A percentile compares a stretch with the other conserved stretches of the same genome.
Evolutionary conservation across 2,113 vertebrate genomes (phyloP).

Genomic region (Gallinago media): DNA sequence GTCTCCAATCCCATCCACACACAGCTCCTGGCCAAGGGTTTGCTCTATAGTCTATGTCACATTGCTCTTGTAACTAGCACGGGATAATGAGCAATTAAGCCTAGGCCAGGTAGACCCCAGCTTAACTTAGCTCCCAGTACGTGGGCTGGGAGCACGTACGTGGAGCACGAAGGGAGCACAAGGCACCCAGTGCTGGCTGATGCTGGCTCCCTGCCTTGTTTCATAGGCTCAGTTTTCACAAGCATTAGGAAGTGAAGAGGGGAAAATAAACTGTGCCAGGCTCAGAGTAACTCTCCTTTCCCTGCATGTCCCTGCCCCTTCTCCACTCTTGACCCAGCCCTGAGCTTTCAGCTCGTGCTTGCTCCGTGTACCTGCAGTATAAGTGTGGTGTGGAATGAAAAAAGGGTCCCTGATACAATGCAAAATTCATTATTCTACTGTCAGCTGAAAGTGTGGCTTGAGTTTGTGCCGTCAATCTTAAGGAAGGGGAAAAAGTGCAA

Average conservation of each 20-base stretch:
- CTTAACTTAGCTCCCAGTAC: not conserved
- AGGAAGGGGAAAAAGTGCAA: not conserved
- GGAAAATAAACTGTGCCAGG: fast-evolving
- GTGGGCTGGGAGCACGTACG: not conserved
- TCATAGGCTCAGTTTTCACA: not conserved
- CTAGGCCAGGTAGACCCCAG: not conserved
- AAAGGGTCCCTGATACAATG: not conserved
- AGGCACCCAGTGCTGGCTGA: fast-evolving
- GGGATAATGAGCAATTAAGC: not conserved
- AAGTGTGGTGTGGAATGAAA: not conserved
- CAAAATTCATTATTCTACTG: slow-evolving; percentile 10
- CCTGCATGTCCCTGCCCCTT: not conserved
- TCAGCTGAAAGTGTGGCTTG: not conserved
- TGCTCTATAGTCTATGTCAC: not conserved
- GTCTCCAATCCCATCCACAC: not conserved
- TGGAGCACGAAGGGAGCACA: too few relatives aligned
- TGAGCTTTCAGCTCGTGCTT: not conserved
- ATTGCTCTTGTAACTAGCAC: not conserved
- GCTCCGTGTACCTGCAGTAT: not conserved
- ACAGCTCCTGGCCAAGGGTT: not conserved
- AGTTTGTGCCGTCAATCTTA: not conserved
- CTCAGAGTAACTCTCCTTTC: not conserved
- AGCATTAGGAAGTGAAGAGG: not conserved
- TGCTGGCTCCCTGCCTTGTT: not conserved
- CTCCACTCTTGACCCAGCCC: not conserved